Base-by-base conservation (phyloP, 1,140 invertebrate genomes). In the Andricus grossulariae region DNA sequence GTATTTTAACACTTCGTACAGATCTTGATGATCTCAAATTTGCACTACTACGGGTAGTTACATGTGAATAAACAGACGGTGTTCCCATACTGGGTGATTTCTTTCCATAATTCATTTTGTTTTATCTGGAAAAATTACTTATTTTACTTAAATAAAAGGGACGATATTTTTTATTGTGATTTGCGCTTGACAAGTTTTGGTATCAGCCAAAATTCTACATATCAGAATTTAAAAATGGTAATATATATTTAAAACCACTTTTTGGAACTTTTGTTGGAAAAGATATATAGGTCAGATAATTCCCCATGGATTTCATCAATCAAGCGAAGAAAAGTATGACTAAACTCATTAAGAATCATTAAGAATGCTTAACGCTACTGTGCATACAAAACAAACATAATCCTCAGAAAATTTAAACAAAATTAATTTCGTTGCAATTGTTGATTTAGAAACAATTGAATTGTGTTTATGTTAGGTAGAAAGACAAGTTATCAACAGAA, bases 21-120 rank as follows among this genome's bases (percentile, higher is more conserved):
- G 96, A 97, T 79, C 96, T 94, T 2, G 95, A 94, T 3, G 96
- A 96, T 80, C 95, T 93, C 45, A 97, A 90, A 89, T 97, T 97
- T 50, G 96, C 95, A 81, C 95, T 95, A 75, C 96, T 96, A 81
- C 95, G 92, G 13, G 89, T 92, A 8, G 95, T 96, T 39, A 96
- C 95, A 90, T 97, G 96, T 6, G 96, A 97, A 87, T 97, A 97
- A 13, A 97, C 94, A 1, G 96, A 97, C 4, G 95, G 96, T 77
- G 96, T 96, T 50, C 96, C 96, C 82, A 95, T 94, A 83, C 96
- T 96, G 21, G 94, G 95, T 12, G 95, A 95, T 93, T 95, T 90
- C 88, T 90, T 87, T 86, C 94, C 93, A 81, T 93, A 93, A 90
- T 94, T 93, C 93, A 93, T 94, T 72, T 80, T 92, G 82, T 45